phyloP scores from a whole-genome alignment of 2,797 vertebrate genomes.

The Helostoma temminkii region DNA sequence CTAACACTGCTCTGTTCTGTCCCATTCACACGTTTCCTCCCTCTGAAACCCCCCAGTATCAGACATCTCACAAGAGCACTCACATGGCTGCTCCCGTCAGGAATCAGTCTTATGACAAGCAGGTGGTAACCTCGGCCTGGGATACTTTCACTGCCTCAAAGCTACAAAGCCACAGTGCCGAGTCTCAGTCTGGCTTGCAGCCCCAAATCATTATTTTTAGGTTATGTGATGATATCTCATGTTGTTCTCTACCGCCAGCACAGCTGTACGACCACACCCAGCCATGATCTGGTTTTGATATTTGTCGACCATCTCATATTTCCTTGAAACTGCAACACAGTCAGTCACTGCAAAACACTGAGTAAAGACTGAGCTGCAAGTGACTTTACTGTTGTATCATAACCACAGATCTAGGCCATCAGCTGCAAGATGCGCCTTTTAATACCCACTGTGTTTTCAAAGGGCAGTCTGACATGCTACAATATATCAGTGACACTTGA shows the following conservation, averaged over 20 bases:
- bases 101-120: conserved; percentile 77
- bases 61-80: conserved; percentile 75
- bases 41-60: conserved; percentile 32
- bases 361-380: neutral
- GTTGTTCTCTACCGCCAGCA: neutral
- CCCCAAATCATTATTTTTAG: neutral
- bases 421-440: neutral
- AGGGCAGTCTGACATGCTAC: neutral
- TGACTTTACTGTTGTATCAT: neutral
- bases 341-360: neutral
- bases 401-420: neutral
- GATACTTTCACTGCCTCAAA: conserved; percentile 23
- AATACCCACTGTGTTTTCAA: neutral
- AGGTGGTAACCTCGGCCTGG: conserved; percentile 62
- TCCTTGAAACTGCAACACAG: too few species aligned
- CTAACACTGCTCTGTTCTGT: neutral
- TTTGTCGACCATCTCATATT: neutral
- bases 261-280: neutral
- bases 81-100: conserved; percentile 70
- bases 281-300: neutral
- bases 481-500: neutral
- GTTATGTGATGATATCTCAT: neutral
- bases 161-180: conserved; percentile 11
- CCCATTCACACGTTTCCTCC: conserved; percentile 18
- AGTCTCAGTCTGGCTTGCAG: neutral